Percentiles rank a stretch among this genome's conserved stretches.
phyloP scores from a whole-genome alignment of 2,113 vertebrate genomes.

The Thamnaconus septentrionalis region DNA sequence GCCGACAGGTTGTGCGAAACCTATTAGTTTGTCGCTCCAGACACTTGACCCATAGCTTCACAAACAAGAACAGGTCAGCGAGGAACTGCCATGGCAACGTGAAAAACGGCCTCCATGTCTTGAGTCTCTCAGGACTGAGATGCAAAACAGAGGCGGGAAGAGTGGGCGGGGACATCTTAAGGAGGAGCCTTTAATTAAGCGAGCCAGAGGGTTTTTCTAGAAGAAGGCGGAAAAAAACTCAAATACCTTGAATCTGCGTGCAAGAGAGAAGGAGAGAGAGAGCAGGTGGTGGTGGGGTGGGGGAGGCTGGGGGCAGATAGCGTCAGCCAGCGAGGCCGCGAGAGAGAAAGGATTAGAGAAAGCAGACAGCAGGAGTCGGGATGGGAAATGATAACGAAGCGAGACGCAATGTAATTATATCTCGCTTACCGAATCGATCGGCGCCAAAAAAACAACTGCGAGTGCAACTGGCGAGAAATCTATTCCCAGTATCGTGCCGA shows the following conservation, averaged over 20 bases:
- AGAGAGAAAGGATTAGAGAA: constrained; percentile 9
- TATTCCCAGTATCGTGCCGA: constrained; percentile 41
- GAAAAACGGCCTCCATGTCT: constrained; percentile 26
- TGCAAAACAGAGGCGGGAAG: constrained; percentile 18
- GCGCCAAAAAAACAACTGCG: constrained; percentile 57
- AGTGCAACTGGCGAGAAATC: constrained; percentile 63
- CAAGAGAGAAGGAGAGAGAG: constrained; percentile 4
- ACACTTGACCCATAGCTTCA: constrained; percentile 34
- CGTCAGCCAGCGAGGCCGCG: constrained; percentile 15
- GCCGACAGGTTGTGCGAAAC: too few species aligned
- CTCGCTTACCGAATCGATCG: constrained; percentile 64
- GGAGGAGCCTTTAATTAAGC: constrained; percentile 55
- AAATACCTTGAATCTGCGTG: constrained; percentile 6
- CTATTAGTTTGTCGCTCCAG: constrained; percentile 14
- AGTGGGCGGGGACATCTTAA: constrained; percentile 33
- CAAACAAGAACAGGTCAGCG: constrained; percentile 29
- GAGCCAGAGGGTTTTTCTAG: constrained; percentile 35
- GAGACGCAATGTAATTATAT: constrained; percentile 65
- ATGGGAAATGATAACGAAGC: constrained; percentile 50
- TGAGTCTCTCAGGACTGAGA: constrained; percentile 6
- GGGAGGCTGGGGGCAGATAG: background rate
- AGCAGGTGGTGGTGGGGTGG: background rate
- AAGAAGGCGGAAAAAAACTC: constrained; percentile 39
- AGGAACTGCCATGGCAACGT: constrained; percentile 53
- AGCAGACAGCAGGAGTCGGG: constrained; percentile 28